Evolutionary conservation across 1,140 invertebrate genomes (phyloP).

Genomic region (Caenorhabditis tropicalis): DNA sequence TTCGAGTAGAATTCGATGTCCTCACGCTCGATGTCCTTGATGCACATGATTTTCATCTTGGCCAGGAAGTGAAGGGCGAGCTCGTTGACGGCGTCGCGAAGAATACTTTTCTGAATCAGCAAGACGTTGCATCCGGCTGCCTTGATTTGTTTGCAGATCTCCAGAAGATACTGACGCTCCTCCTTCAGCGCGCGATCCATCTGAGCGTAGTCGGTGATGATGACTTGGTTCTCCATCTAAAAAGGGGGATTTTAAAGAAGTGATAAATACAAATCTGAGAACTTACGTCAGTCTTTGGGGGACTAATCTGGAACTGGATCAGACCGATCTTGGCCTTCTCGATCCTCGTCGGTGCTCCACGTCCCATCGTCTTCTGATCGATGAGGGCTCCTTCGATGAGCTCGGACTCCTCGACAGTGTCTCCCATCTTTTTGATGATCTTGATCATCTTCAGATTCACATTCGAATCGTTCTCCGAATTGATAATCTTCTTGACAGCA

Average conservation of each 20-base stretch:
- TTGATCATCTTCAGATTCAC: conserved; percentile 87
- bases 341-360: conserved; percentile 87
- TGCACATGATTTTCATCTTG: conserved; percentile 98
- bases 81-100: conserved; percentile 92
- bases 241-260: conserved; percentile 35
- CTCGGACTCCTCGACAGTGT: conserved; percentile 92
- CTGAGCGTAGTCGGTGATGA: conserved; percentile 96
- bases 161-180: conserved; percentile 95
- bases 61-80: conserved; percentile 95
- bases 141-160: conserved; percentile 98
- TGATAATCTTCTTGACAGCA: conserved; percentile 87
- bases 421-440: conserved; percentile 91
- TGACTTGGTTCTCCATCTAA: conserved; percentile 95
- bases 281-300: conserved; percentile 94
- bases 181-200: conserved; percentile 99
- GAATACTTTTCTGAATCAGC: conserved; percentile 96
- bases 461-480: conserved; percentile 77
- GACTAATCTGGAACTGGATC: conserved; percentile 99
- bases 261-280: background rate
- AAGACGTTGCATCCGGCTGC: conserved; percentile 97
- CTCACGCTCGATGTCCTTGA: conserved; percentile 96
- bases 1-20: conserved; percentile 95
- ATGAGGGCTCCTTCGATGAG: conserved; percentile 93
- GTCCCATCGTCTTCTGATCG: conserved; percentile 84
- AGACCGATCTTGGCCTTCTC: conserved; percentile 98